Percentiles rank a stretch among this genome's conserved stretches.
Evolutionary conservation across 2,888 invertebrate species (phyloP).

Genomic region (Erynnis tages): DNA sequence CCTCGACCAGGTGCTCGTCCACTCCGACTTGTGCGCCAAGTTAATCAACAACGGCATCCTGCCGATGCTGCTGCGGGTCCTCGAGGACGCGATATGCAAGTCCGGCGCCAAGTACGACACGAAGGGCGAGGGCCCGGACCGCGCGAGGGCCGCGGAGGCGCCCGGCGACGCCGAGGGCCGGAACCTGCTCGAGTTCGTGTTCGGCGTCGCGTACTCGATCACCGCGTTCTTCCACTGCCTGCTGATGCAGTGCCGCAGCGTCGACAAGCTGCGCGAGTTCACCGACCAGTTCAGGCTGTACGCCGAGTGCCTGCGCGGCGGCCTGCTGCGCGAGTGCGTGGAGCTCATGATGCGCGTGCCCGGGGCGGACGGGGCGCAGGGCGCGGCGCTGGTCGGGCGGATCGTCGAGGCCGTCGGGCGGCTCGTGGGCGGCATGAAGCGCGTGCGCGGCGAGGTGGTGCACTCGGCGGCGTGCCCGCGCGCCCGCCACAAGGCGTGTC

Average conservation of each 20-base stretch:
- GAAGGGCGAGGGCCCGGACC: constrained; percentile 43
- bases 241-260: constrained; percentile 76
- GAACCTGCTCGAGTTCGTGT: constrained; percentile 81
- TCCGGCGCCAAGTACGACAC: constrained; percentile 48
- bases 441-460: constrained; percentile 78
- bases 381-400: constrained; percentile 70
- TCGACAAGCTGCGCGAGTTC: constrained; percentile 79
- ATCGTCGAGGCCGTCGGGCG: constrained; percentile 81
- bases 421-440: constrained; percentile 79
- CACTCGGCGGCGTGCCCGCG: constrained; percentile 78
- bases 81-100: constrained; percentile 80
- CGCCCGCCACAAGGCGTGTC: constrained; percentile 76
- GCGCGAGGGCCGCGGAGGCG: constrained; percentile 44
- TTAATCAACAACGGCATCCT: constrained; percentile 82
- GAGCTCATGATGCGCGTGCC: constrained; percentile 78
- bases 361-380: constrained; percentile 54
- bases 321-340: constrained; percentile 78
- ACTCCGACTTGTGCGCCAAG: constrained; percentile 78
- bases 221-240: constrained; percentile 82
- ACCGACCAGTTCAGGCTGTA: constrained; percentile 82
- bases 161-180: constrained; percentile 65
- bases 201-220: constrained; percentile 81
- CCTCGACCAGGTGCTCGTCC: constrained; percentile 76
- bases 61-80: constrained; percentile 81
- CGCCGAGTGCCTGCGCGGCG: constrained; percentile 81